Evolutionary conservation across 2,888 invertebrate genomes (phyloP), one percentile per base, ranked within the genome.

Genomic region (Leucophenga maculata): DNA sequence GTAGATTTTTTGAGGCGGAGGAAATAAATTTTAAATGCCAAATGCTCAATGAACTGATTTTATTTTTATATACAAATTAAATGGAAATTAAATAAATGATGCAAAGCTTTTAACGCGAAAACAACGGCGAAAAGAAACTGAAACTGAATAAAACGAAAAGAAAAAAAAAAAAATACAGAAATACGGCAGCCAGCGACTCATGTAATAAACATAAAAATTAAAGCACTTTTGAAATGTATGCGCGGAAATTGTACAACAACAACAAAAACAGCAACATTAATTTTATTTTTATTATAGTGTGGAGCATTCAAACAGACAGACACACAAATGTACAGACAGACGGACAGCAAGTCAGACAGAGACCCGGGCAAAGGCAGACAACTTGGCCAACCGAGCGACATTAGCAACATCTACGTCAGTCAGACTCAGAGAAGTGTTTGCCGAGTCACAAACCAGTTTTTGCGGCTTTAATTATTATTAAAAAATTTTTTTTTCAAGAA

Each of bases 71-170:
- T 74, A 71, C 72, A 68, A 79, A 74, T 72, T 73, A 71, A 78
- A 77, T 66, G 65, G 79, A 78, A 78, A 72, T 72, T 77, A 67
- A 72, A 81, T 39, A 78, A 82, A 81, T 81, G 82, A 81, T 75
- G 79, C 80, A 80, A 79, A 75, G 78, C 80, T 80, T 82, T 83
- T 83, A 79, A 75, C 81, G 32, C 16, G 64, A 75, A 76, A 74
- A 80, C 74, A 78, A 70, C 67, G 14, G 59, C 39, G 14, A 13
- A 22, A 64, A 66, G 74, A 67, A 68, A 26, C 26, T 48, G 68
- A 70, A 72, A 71, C 64, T 39, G n/a, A 44, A 65, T 44, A 74
- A 67, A 71, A 52, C 32, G 66, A 65, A 74, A 57, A 60, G 73
- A 55, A 55, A 26, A 22, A 14, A 22, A 67, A 67, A 20, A 46